Percentiles rank a stretch among this genome's conserved stretches.
These are phyloP conservation scores for Bemisia tabaci DNA, from an alignment of 1,140 invertebrate genomes.

Conservation along the genomic window DNA sequence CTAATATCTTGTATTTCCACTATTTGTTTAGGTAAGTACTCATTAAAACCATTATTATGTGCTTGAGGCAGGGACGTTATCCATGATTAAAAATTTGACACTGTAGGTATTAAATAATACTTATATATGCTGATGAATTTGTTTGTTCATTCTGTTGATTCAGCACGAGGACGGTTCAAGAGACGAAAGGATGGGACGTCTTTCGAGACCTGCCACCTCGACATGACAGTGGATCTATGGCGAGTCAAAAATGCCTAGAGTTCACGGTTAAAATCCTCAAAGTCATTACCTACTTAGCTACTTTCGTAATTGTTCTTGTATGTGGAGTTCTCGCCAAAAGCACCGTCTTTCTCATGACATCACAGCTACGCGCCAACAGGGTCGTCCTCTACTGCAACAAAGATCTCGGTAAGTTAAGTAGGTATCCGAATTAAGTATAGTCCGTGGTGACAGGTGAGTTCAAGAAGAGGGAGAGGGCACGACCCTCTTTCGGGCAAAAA, in stretches of 20 bases:
- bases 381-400: conserved; percentile 66
- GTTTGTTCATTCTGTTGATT: conserved; percentile 11
- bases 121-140: background rate
- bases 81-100: background rate
- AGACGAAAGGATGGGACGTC: conserved; percentile 92
- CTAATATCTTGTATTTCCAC: background rate
- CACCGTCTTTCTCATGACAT: conserved; percentile 80
- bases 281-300: conserved; percentile 66
- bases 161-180: conserved; percentile 67
- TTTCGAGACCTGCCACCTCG: conserved; percentile 79
- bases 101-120: conserved; percentile 2
- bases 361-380: conserved; percentile 57
- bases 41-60: background rate
- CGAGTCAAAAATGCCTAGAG: conserved; percentile 70
- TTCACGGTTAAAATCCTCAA: conserved; percentile 74
- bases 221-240: conserved; percentile 75
- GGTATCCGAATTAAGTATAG: no score
- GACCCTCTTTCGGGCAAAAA: no score
- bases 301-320: conserved; percentile 67
- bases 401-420: conserved; percentile 54
- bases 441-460: no score
- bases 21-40: background rate
- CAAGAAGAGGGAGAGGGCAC: no score
- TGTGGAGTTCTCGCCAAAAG: conserved; percentile 75
- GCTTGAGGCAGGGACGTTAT: background rate